These are phyloP conservation scores for Stichodactyla helianthus DNA, from an alignment of 64 coral and sea anemone species.

Conservation along the genomic window DNA sequence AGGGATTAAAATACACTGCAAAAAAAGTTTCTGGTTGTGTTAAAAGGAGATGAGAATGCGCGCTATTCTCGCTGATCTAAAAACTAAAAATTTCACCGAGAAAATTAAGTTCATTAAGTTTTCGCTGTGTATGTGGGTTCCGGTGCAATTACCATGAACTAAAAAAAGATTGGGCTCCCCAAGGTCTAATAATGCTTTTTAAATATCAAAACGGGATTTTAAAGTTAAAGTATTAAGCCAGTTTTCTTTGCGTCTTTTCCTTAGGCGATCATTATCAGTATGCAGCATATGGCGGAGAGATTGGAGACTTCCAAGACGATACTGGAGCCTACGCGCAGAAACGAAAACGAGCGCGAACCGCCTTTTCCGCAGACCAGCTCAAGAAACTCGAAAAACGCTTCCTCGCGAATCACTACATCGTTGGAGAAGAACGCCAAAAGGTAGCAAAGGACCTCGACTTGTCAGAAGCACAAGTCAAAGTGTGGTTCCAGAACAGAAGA, in stretches of 20 bases:
- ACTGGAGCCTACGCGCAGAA: constrained; percentile 52
- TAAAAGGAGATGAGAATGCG: too few species aligned
- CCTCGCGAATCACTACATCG: constrained; percentile 90
- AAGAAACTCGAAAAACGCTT: constrained; percentile 96
- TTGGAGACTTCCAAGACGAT: constrained; percentile 57
- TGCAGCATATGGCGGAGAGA: constrained; percentile 47
- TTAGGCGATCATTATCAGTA: constrained; percentile 42
- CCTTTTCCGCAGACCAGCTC: constrained; percentile 89
- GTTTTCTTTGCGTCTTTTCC: background rate
- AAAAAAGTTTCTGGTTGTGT: too few species aligned
- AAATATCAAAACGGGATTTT: background rate
- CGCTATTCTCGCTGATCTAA: too few species aligned
- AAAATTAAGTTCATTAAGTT: too few species aligned
- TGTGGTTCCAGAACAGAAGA: constrained; percentile 99
- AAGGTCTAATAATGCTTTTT: too few species aligned
- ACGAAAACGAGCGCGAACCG: constrained; percentile 83
- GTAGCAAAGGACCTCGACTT: constrained; percentile 90
- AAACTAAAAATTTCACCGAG: too few species aligned
- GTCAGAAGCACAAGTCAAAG: constrained; percentile 97
- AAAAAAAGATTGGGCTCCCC: too few species aligned
- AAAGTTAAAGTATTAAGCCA: background rate
- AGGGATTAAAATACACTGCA: too few species aligned
- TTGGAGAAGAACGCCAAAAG: constrained; percentile 96
- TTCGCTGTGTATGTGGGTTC: too few species aligned
- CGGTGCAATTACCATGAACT: too few species aligned